These are phyloP conservation scores for Parotia lawesii DNA, from an alignment of 2,113 vertebrate genomes.

Conservation along the genomic window DNA sequence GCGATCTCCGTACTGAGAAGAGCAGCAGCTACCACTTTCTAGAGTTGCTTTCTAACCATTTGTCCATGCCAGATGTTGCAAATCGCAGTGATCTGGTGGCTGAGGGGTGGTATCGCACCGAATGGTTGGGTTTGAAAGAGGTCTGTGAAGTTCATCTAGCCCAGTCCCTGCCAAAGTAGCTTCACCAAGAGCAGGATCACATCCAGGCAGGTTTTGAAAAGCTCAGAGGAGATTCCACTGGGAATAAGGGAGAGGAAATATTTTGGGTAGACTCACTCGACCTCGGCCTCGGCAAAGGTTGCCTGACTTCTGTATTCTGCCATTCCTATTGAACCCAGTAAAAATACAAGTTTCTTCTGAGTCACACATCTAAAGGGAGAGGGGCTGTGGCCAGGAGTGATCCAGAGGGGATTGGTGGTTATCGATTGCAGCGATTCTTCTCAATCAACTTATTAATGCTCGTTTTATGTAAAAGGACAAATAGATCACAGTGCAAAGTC, in stretches of 20 bases:
- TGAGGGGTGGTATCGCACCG: background rate
- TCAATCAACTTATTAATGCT: conserved; percentile 67
- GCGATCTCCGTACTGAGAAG: background rate
- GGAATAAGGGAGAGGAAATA: background rate
- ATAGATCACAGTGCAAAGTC: conserved; percentile 75
- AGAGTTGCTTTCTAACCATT: background rate
- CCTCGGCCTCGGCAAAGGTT: background rate
- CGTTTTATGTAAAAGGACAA: conserved; percentile 75
- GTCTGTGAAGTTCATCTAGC: background rate
- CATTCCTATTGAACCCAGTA: background rate
- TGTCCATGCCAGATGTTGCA: background rate
- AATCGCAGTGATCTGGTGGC: background rate
- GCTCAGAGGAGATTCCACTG: background rate
- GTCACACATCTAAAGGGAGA: background rate
- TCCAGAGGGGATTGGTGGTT: background rate
- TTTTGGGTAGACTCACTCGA: background rate
- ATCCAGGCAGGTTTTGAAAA: too few relatives aligned
- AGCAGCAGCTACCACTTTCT: background rate
- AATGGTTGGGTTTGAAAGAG: background rate
- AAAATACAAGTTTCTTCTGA: background rate
- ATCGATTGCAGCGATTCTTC: conserved; percentile 61
- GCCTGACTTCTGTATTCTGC: background rate
- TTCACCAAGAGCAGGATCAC: background rate
- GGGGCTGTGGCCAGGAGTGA: background rate
- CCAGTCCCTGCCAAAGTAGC: background rate